Evolutionary conservation across 35 echinoderm and acorn worm species (phyloP), one percentile per base, ranked within the genome.

Genomic region (Acanthaster planci): DNA sequence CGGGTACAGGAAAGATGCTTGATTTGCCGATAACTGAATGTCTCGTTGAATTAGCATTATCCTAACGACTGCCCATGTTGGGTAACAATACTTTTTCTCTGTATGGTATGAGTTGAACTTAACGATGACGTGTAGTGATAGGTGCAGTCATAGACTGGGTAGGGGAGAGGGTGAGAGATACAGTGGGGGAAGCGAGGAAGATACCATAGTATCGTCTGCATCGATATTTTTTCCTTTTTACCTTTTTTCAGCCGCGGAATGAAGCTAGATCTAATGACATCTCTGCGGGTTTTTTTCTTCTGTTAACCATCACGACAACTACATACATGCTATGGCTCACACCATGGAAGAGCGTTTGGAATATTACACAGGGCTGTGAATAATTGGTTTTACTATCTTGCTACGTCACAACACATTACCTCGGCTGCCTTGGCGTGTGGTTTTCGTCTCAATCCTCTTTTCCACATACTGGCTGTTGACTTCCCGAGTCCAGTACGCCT

Each of bases 381-480:
- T 27, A 72, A 72, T 72, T 72, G 64, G 26, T 72, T 26, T 26
- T 72, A 36, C 34, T 34, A 31, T 31, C 29, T 54, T 58, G 54
- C 81, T 83, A 83, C 81, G 81, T 83, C 81, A 57, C 38, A 83
- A 31, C 53, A 58, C 27, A 81, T 60, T 83, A 83, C 81, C 79
- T 83, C 81, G 59, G 81, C 12, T 47, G 42, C 35, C 56, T 83
- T 83, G 16, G 81, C 27, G 30, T 57, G 52, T 37, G 52, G 53
- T 39, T 80, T 88, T 22, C 87, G 60, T 31, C 87, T 59, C 59
- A 89, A 37, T 72, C 87, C 87, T 64, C 87, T 60, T 37, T 89
- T 89, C 87, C 87, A 89, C 87, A 89, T 89, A 38, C 38, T 88
- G 42, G 87, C 31, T 42, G 23, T 14, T 59, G 64, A 72, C 64